Percentiles rank a stretch among this genome's conserved stretches.
Evolutionary conservation across 2,113 vertebrate genomes (phyloP).

Genomic region (Rhinoptilus africanus): DNA sequence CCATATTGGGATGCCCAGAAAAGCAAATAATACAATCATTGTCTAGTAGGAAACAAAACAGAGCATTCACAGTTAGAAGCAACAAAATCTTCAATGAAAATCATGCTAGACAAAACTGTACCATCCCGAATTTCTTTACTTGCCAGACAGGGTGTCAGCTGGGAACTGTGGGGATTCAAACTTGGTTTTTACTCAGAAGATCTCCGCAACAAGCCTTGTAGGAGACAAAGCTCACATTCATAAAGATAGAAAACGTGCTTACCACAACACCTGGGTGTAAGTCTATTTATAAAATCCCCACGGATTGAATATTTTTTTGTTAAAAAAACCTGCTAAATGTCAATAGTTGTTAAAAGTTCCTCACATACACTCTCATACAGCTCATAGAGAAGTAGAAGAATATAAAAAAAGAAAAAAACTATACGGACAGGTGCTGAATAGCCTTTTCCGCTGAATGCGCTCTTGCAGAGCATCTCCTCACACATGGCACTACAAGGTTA

Average conservation of each 20-base stretch:
- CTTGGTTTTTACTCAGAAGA: neutral
- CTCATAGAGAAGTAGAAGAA: neutral
- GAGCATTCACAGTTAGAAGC: neutral
- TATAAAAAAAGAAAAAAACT: neutral
- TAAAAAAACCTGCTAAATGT: neutral
- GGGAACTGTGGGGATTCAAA: neutral
- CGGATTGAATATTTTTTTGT: neutral
- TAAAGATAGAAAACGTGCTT: neutral
- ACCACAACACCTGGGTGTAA: neutral
- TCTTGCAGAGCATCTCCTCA: neutral
- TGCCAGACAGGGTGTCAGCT: neutral
- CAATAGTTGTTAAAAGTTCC: neutral
- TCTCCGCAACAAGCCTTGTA: neutral
- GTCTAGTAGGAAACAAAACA: neutral
- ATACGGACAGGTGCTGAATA: neutral
- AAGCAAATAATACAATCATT: neutral
- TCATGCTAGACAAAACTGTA: neutral
- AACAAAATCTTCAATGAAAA: neutral
- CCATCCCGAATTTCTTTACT: neutral
- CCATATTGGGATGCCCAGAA: neutral
- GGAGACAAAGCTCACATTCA: fast-evolving
- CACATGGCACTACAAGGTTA: neutral
- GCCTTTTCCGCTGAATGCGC: neutral
- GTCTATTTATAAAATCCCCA: neutral
- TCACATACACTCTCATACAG: neutral